Base-by-base conservation (phyloP, 2,888 invertebrate species). In the Ormyrus pomaceus region DNA sequence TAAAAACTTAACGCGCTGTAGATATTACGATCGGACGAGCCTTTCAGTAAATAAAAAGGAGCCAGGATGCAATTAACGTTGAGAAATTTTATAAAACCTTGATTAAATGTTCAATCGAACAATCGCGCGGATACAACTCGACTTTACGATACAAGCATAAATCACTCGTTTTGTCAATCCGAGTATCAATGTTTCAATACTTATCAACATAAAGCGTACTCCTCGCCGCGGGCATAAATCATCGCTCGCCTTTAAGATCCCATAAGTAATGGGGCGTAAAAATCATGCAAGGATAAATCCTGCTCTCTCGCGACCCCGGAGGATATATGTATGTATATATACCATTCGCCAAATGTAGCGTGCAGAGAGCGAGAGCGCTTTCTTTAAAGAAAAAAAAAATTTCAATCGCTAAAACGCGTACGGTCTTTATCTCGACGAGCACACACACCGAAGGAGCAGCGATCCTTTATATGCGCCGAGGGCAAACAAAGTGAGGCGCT, bases 221-320 rank as follows among this genome's bases (percentile, higher is more conserved):
- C 66, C 45, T 51, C 19, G 61, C 61, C 56, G 19, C 19, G 19
- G 19, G 45, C 74, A 56, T 77, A 81, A 81, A 81, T 81, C 77
- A 77, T 61, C 48, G 59, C 56, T 34, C 66, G 11, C 45, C 48
- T 62, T 55, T 48, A 69, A 75, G 66, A 65, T 66, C 46, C 51
- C 46, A 61, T 56, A 77, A 68, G 65, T 71, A 81, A 81, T 81
- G 81, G 81, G 46, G 51, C 77, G 74, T 77, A 81, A 81, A 78
- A 81, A 81, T 81, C 70, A 72, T 53, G 13, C 58, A 51, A 58
- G 68, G 68, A 72, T 65, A 68, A 58, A 74, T 66, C 19, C 56
- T 34, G 19, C 13, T 51, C 10, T 45, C n/a, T 48, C n/a, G 13
- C 45, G 34, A 13, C n/a, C 11, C 19, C 19, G 19, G 19, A 19